Evolutionary conservation across 2,797 vertebrate genomes (phyloP).

Genomic region (Aplochiton taeniatus): DNA sequence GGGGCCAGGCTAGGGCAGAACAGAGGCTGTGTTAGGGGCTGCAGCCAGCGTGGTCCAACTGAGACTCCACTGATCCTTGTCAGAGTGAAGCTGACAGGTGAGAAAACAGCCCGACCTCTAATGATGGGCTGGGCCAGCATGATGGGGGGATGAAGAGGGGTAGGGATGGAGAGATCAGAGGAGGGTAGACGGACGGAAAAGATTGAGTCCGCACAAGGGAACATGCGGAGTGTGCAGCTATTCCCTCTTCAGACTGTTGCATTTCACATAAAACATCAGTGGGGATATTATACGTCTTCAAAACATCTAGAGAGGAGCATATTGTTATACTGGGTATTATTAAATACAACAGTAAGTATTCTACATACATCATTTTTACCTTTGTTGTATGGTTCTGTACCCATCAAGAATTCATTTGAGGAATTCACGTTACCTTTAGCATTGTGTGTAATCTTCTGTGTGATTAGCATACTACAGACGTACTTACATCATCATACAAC

Average conservation of each 20-base stretch:
- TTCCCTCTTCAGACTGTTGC: slow-evolving; percentile 34
- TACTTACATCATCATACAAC: slow-evolving; percentile 3
- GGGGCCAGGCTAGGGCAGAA: background rate
- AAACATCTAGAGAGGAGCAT: no score
- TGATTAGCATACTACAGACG: no score
- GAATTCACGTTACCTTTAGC: no score
- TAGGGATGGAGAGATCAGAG: slow-evolving; percentile 26
- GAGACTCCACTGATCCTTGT: slow-evolving; percentile 71
- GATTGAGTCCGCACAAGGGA: slow-evolving; percentile 40
- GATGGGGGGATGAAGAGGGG: slow-evolving; percentile 37
- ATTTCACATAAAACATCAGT: no score
- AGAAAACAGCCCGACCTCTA: slow-evolving; percentile 69
- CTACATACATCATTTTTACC: no score
- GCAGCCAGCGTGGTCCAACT: slow-evolving; percentile 65
- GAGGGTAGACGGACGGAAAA: slow-evolving; percentile 17
- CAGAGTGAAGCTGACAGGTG: slow-evolving; percentile 77
- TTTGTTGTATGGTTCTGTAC: no score
- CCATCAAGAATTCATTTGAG: no score
- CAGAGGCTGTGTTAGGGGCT: slow-evolving; percentile 47
- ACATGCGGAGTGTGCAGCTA: slow-evolving; percentile 50
- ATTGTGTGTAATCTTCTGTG: no score
- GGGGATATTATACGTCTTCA: no score
- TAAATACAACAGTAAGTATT: no score
- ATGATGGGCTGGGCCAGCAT: slow-evolving; percentile 59
- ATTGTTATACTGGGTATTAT: no score